Base-by-base conservation (phyloP, 1,140 invertebrate species). In the Orius laevigatus region DNA sequence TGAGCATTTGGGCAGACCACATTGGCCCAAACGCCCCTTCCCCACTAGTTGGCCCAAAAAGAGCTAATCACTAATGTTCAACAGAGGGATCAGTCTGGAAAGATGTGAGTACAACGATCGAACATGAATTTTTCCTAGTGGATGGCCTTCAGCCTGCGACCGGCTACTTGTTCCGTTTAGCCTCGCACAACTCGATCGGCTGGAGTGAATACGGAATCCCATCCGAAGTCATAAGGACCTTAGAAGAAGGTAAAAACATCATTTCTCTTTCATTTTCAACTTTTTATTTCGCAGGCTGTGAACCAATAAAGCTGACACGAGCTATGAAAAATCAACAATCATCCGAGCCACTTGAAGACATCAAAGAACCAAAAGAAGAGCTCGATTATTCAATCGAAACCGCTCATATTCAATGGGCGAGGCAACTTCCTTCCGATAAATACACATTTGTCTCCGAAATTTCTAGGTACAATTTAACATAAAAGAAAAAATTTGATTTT, bases 81-180 rank as follows among this genome's bases (percentile, higher is more conserved):
- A 14, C 58, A 67, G 83, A 82, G 58, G 78, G 77, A 15, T 70
- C 79, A 15, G 76, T 84, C 16, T 98, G 94, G 94, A 76, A 71
- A n/a, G 77, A 81, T 12, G 74, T 87, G 2, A 81, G 80, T 3
- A 78, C 79, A 49, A 90, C 91, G 56, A 91, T 96, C 40, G 85
- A 89, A 60, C 88, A 96, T 58, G 92, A 97, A 62, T 93, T 91
- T 63, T 94, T 80, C 57, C 63, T 95, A 0, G 70, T 96, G 0
- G 73, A 75, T 54, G 74, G 82, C 53, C 70, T 98, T 2, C 63
- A 74, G 51, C 76, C 86, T 0, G 74, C 80, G 45, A 82, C 78
- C 1, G 76, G 74, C 48, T 95, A 97, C 63, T 77, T 87, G 46
- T 96, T 96, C 67, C 72, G 92, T 46, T 66, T 98, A 6, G 76